phyloP scores from a whole-genome alignment of 1,140 invertebrate species.

The Papilio xuthus region DNA sequence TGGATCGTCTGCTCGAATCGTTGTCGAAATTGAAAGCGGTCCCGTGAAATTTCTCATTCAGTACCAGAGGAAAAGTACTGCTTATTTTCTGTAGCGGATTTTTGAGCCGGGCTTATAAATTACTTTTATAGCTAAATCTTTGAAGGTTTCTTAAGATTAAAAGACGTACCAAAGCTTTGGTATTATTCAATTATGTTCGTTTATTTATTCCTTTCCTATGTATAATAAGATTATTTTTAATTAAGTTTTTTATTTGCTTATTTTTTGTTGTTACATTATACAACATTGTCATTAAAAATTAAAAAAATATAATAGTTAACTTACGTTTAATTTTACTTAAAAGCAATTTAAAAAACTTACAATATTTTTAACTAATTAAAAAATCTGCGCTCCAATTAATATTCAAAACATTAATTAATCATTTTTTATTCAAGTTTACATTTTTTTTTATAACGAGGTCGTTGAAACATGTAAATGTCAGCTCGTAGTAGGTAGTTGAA shows the following conservation, averaged over 20 bases:
- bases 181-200: background rate
- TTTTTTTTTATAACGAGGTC: too few relatives aligned
- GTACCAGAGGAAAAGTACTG: conserved; percentile 1
- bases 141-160: conserved; percentile 13
- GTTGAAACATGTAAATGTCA: background rate
- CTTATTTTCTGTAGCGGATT: background rate
- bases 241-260: background rate
- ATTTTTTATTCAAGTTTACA: too few relatives aligned
- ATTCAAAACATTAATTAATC: too few relatives aligned
- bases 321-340: background rate
- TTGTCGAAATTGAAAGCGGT: conserved; percentile 25
- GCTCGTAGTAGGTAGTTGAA: background rate
- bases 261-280: background rate
- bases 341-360: too few relatives aligned
- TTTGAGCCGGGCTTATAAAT: conserved; percentile 20
- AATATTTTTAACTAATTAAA: too few relatives aligned
- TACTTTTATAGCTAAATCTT: conserved; percentile 16
- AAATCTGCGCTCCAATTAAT: too few relatives aligned
- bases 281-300: background rate
- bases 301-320: too few relatives aligned
- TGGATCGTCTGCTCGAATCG: conserved; percentile 24
- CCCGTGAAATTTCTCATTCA: conserved; percentile 25
- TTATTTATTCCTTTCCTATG: background rate
- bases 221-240: background rate
- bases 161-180: background rate